These are phyloP conservation scores for Lasiurus cinereus DNA, from an alignment of 2,113 vertebrate genomes.

Conservation along the genomic window DNA sequence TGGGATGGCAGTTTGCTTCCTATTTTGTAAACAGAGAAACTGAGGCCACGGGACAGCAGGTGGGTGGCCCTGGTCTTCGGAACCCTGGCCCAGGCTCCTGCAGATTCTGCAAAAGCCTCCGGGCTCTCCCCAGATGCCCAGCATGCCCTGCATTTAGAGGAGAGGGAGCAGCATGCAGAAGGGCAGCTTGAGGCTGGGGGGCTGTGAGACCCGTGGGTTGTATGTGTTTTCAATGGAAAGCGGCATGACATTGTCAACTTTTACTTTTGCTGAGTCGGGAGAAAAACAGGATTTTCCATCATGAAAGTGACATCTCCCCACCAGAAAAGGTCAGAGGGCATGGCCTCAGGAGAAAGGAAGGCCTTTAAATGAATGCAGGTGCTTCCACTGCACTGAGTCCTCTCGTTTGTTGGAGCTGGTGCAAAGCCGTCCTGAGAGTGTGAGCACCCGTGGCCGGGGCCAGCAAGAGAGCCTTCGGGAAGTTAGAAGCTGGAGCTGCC, in stretches of 20 bases:
- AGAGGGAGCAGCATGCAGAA: neutral
- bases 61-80: neutral
- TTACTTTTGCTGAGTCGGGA: neutral
- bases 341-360: neutral
- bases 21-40: neutral
- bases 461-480: neutral
- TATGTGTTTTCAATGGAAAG: neutral
- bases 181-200: neutral
- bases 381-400: neutral
- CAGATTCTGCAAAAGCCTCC: neutral
- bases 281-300: neutral
- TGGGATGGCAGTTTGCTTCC: too few relatives aligned
- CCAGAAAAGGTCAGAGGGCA: neutral
- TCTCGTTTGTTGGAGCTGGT: neutral
- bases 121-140: neutral
- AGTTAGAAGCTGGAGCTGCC: neutral
- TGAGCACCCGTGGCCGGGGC: accelerated
- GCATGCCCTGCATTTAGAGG: neutral
- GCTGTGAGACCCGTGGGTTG: neutral
- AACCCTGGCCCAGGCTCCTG: neutral
- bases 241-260: neutral
- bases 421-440: neutral
- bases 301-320: neutral
- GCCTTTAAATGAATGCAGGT: neutral
- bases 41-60: neutral